Evolutionary conservation across 2,113 vertebrate genomes (phyloP).

Genomic region (Triplophysa siluroides): DNA sequence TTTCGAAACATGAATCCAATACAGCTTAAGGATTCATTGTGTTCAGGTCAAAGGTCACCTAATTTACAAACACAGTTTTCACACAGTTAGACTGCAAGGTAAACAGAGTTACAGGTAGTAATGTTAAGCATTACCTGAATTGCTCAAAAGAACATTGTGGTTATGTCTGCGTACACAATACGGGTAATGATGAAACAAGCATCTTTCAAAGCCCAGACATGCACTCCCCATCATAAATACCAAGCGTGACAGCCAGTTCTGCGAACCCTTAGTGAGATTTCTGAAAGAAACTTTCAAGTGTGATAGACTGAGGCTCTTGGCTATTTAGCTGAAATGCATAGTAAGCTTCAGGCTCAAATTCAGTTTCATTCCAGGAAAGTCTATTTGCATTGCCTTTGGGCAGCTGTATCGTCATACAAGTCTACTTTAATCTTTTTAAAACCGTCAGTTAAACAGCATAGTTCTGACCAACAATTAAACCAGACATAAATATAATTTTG

Average conservation of each 20-base stretch:
- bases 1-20: background rate
- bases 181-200: background rate
- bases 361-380: background rate
- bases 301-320: background rate
- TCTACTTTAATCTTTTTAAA: too few species aligned
- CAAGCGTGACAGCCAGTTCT: background rate
- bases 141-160: background rate
- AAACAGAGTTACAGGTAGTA: background rate
- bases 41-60: background rate
- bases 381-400: too few species aligned
- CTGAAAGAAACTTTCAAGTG: background rate
- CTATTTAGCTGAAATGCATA: background rate
- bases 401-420: too few species aligned
- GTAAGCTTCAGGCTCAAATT: background rate
- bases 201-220: slow-evolving; percentile 9
- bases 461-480: too few species aligned
- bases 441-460: too few species aligned
- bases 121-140: slow-evolving; percentile 1
- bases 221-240: slow-evolving; percentile 1
- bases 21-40: background rate
- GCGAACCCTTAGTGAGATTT: background rate
- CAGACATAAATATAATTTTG: too few species aligned
- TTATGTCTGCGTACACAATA: background rate
- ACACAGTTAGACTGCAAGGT: background rate
- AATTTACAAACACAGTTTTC: background rate